Evolutionary conservation across 2,113 vertebrate genomes (phyloP).

Genomic region (Sarotherodon lohbergeri): DNA sequence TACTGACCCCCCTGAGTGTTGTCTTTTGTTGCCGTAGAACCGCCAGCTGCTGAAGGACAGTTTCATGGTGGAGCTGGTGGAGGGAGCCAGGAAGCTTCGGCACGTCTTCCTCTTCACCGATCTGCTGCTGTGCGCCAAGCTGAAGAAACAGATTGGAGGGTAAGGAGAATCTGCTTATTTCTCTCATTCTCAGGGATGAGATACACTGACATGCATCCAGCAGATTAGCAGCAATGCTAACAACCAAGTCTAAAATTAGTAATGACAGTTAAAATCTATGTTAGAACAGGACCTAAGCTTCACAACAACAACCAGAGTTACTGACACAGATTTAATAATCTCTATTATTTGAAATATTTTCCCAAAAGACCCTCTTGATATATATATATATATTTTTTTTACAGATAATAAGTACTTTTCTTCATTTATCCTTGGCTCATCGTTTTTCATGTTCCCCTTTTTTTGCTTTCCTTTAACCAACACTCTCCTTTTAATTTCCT

Average conservation of each 20-base stretch:
- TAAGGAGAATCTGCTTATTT: conserved; percentile 55
- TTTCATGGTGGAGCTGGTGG: conserved; percentile 97
- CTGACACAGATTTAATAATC: neutral
- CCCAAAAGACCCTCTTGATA: neutral
- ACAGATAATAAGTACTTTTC: neutral
- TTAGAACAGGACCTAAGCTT: neutral
- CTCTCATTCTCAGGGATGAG: neutral
- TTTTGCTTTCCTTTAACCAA: neutral
- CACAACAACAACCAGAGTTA: neutral
- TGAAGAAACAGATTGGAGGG: conserved; percentile 97
- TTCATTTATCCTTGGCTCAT: neutral
- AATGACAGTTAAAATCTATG: neutral
- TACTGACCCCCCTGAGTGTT: neutral
- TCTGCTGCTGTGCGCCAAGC: conserved; percentile 94
- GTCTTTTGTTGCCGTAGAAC: conserved; percentile 68
- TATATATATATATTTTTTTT: neutral
- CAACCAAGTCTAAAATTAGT: neutral
- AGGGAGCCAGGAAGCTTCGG: conserved; percentile 91
- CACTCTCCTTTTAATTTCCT: neutral
- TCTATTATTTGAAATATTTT: neutral
- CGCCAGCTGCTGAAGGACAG: conserved; percentile 96
- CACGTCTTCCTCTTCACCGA: conserved; percentile 97
- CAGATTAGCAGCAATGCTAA: neutral
- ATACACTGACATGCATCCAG: neutral
- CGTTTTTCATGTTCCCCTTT: neutral